A percentile compares a stretch with the other conserved stretches of the same genome.
Conservation (phyloP, 2,113 vertebrate genomes). For the Anolis carolinensis region DNA sequence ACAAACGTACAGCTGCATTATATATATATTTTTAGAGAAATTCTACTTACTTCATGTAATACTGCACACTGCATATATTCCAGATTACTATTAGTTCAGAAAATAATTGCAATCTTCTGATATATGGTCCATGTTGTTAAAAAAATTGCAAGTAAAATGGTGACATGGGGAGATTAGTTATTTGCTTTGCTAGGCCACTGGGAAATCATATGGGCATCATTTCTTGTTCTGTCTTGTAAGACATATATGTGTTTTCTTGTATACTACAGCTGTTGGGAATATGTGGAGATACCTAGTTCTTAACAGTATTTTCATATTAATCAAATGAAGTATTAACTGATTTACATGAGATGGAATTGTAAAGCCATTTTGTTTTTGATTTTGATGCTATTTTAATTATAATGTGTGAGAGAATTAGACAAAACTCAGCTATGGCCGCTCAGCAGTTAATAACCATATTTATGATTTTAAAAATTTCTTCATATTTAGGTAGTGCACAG, state of each 20-base stretch:
- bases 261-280: not conserved
- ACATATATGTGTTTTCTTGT: not conserved
- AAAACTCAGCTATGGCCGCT: not conserved
- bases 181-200: not conserved
- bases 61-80: not conserved
- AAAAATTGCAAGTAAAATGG: not conserved
- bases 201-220: not conserved
- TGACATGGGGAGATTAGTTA: not conserved
- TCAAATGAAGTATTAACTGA: not conserved
- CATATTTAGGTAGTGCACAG: not conserved
- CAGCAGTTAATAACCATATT: not conserved
- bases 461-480: not conserved
- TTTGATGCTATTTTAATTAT: not conserved
- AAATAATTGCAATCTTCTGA: not conserved
- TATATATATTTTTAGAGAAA: too few relatives aligned
- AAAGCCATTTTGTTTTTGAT: not conserved
- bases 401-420: not conserved
- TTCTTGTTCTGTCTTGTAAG: not conserved
- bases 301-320: not conserved
- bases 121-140: not conserved
- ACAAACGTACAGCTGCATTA: too few relatives aligned
- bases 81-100: not conserved
- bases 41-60: too few relatives aligned
- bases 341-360: not conserved
- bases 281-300: not conserved